Evolutionary conservation across 64 coral and sea anemone species (phyloP).

Genomic region (Stichodactyla mertensii): DNA sequence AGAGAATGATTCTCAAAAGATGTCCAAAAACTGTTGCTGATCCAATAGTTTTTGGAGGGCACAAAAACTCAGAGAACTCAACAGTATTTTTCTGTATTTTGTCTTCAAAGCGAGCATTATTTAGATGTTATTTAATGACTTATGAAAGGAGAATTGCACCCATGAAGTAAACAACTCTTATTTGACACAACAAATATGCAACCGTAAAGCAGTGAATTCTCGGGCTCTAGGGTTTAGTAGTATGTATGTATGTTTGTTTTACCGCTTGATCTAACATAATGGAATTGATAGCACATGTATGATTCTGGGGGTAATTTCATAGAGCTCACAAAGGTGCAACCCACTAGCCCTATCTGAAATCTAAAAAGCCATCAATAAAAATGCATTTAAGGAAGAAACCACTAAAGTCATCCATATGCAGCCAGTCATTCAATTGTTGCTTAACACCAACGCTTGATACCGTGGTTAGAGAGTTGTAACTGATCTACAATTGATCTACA

Average conservation of each 20-base stretch:
- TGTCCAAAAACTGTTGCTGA: background rate
- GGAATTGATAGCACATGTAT: background rate
- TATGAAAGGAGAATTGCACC: background rate
- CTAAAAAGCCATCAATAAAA: conserved; percentile 29
- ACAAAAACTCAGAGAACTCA: background rate
- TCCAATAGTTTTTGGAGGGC: background rate
- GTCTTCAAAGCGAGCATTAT: background rate
- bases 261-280: background rate
- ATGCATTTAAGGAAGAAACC: conserved; percentile 14
- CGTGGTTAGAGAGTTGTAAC: conserved; percentile 3
- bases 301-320: background rate
- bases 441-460: conserved; percentile 3
- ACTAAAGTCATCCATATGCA: conserved; percentile 11
- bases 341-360: conserved; percentile 3
- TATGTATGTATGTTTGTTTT: background rate
- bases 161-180: background rate
- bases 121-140: background rate
- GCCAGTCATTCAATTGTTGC: background rate
- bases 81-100: background rate
- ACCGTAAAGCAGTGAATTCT: background rate
- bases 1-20: background rate
- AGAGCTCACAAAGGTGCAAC: background rate
- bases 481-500: conserved; percentile 3
- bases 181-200: too few species aligned
- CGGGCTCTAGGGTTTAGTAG: background rate